A percentile compares a stretch with the other conserved stretches of the same genome.
phyloP scores from a whole-genome alignment of 2,888 invertebrate genomes.

The Catocala nupta region DNA sequence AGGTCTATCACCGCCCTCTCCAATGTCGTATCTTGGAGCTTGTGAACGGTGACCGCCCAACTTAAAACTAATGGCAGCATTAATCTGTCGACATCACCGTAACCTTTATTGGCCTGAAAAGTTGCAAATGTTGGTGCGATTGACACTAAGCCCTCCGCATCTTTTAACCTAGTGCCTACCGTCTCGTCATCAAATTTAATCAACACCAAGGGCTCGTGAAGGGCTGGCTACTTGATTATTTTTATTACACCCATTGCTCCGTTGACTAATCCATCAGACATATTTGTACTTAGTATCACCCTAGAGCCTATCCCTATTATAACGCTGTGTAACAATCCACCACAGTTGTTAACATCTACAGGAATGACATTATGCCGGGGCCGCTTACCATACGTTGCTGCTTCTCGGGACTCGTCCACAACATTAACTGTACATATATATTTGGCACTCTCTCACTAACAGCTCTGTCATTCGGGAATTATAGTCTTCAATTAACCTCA shows the following conservation, averaged over 20 bases:
- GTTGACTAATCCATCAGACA: slow-evolving; percentile 12
- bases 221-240: slow-evolving; percentile 34
- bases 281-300: slow-evolving; percentile 1
- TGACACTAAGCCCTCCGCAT: slow-evolving; percentile 14
- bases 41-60: slow-evolving; percentile 53
- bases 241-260: slow-evolving; percentile 21
- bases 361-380: not conserved
- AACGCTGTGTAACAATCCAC: not conserved
- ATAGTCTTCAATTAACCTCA: not conserved
- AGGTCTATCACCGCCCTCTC: slow-evolving; percentile 51
- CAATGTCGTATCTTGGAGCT: slow-evolving; percentile 49
- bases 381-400: not conserved
- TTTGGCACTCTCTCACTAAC: not conserved
- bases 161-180: slow-evolving; percentile 9
- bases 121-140: slow-evolving; percentile 11
- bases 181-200: slow-evolving; percentile 24
- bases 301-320: no score
- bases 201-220: slow-evolving; percentile 8
- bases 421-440: not conserved
- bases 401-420: slow-evolving; percentile 1
- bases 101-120: slow-evolving; percentile 43
- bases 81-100: slow-evolving; percentile 46
- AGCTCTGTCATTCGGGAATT: not conserved
- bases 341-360: not conserved
- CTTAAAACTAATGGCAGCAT: slow-evolving; percentile 53